Percentiles rank a stretch among this genome's conserved stretches.
phyloP scores from a whole-genome alignment of 2,888 invertebrate genomes.

The Scaptomyza caliginosa region DNA sequence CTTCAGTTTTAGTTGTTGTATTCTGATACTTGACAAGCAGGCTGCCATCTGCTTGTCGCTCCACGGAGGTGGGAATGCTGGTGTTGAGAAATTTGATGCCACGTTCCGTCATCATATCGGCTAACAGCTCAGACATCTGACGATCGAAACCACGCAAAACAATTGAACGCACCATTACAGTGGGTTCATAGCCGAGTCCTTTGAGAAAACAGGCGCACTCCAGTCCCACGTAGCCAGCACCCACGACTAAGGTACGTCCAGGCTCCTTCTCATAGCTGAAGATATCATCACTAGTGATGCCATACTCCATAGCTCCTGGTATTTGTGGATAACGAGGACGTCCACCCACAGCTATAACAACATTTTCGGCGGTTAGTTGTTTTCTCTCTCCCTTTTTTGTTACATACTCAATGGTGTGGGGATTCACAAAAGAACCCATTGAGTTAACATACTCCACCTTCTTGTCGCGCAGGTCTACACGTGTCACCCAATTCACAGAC shows the following conservation, averaged over 20 bases:
- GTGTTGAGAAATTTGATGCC: constrained; percentile 90
- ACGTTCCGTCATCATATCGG: constrained; percentile 90
- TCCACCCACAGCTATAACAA: constrained; percentile 95
- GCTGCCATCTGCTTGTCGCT: constrained; percentile 87
- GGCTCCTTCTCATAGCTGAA: constrained; percentile 92
- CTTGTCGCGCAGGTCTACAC: constrained; percentile 95
- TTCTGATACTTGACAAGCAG: constrained; percentile 87
- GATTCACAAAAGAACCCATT: constrained; percentile 89
- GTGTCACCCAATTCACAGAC: constrained; percentile 97
- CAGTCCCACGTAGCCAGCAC: constrained; percentile 96
- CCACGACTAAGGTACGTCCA: constrained; percentile 94
- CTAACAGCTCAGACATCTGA: constrained; percentile 92
- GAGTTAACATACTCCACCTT: constrained; percentile 95
- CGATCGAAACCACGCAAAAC: constrained; percentile 95
- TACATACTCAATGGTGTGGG: constrained; percentile 89
- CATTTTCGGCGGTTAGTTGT: constrained; percentile 88
- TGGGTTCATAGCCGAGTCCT: constrained; percentile 92
- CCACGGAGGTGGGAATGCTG: constrained; percentile 88
- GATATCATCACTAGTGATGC: constrained; percentile 96
- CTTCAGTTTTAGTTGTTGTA: constrained; percentile 84
- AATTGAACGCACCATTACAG: constrained; percentile 94
- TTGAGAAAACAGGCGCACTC: constrained; percentile 97
- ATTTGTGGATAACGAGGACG: constrained; percentile 93
- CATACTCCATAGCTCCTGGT: constrained; percentile 92
- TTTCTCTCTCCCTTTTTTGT: constrained; percentile 88